Conservation (phyloP, 2,888 invertebrate species). For the Herminia tarsipennalis region DNA sequence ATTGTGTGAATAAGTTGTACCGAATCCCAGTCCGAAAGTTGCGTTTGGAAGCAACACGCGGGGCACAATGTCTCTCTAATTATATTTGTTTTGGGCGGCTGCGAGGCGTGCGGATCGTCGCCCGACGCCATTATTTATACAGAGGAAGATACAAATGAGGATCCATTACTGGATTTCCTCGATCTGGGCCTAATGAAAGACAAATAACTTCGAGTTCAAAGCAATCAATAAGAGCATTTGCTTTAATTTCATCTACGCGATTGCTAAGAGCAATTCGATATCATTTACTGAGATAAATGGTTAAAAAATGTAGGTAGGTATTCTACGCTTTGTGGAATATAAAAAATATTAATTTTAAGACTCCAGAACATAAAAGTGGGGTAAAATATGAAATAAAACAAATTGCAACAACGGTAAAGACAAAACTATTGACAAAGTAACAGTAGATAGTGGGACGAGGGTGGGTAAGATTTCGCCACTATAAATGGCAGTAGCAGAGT, state of each 20-base stretch:
- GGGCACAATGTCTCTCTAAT: constrained; percentile 65
- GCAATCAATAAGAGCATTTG: constrained; percentile 69
- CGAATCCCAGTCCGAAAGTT: constrained; percentile 19
- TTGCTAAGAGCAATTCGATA: constrained; percentile 31
- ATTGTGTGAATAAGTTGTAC: neutral
- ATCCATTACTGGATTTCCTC: constrained; percentile 78
- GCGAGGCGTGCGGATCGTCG: constrained; percentile 58
- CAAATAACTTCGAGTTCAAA: constrained; percentile 76
- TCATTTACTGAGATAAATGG: constrained; percentile 22
- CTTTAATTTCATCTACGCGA: constrained; percentile 67
- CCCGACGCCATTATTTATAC: constrained; percentile 71
- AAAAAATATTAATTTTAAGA: too few relatives aligned
- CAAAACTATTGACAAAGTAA: constrained; percentile 58
- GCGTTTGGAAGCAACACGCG: constrained; percentile 36
- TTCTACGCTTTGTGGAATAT: too few relatives aligned
- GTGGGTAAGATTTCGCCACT: constrained; percentile 30
- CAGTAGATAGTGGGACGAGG: constrained; percentile 30
- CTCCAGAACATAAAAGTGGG: too few relatives aligned
- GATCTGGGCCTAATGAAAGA: constrained; percentile 78
- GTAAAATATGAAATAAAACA: constrained; percentile 44
- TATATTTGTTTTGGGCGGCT: constrained; percentile 68
- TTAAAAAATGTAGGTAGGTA: constrained; percentile 16
- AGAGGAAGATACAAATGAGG: constrained; percentile 77
- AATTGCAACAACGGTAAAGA: constrained; percentile 55
- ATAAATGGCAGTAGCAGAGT: constrained; percentile 17